phyloP scores from a whole-genome alignment of 1,140 invertebrate species.

The Portunus trituberculatus region DNA sequence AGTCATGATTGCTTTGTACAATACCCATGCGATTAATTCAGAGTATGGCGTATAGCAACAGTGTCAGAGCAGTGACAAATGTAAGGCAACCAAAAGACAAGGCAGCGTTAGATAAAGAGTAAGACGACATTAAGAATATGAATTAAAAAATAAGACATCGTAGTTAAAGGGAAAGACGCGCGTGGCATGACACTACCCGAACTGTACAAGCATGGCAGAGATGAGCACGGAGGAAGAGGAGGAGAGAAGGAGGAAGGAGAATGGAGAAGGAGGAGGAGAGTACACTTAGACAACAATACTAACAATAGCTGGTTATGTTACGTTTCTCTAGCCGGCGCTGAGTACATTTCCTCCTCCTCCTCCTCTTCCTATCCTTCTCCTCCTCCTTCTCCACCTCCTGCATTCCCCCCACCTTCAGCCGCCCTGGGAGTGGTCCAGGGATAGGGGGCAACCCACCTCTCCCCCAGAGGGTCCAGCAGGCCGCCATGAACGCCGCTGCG shows the following conservation, averaged over 20 bases:
- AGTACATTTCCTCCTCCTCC: slow-evolving; percentile 53
- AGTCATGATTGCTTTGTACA: too few species aligned
- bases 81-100: too few species aligned
- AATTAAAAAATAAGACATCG: too few species aligned
- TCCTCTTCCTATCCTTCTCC: slow-evolving; percentile 35
- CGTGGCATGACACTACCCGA: too few species aligned
- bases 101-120: too few species aligned
- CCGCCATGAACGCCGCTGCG: slow-evolving; percentile 74
- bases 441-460: slow-evolving; percentile 44
- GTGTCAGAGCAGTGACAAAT: too few species aligned
- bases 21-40: too few species aligned
- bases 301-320: neutral
- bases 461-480: slow-evolving; percentile 73
- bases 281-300: neutral
- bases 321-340: slow-evolving; percentile 73
- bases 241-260: neutral
- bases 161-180: too few species aligned
- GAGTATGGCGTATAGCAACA: too few species aligned
- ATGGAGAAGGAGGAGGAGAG: neutral
- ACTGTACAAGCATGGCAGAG: too few species aligned
- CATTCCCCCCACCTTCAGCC: slow-evolving; percentile 56
- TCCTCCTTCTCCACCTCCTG: slow-evolving; percentile 32
- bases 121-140: too few species aligned
- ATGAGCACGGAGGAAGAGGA: neutral
- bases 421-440: slow-evolving; percentile 51